Base-by-base conservation (phyloP, 2,113 vertebrate species). In the Parotia lawesii region DNA sequence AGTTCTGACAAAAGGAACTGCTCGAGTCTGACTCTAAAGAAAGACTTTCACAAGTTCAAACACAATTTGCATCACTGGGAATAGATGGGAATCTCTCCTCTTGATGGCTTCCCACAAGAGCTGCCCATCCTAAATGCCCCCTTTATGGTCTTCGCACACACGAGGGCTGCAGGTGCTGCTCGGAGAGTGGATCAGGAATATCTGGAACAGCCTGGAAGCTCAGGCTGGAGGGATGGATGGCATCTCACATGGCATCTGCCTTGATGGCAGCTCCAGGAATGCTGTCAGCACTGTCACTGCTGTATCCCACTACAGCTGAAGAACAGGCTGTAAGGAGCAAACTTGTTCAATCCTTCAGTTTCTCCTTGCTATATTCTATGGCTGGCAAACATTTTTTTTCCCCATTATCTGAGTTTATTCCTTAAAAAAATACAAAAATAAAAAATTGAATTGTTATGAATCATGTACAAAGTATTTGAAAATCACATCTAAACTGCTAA, bases 1-100 rank as follows among this genome's bases (percentile, higher is more conserved):
- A 45, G n/a, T 93, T 95, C 94, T 80, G 89, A 88, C 74, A 89
- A 89, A 80, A 87, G 35, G 64, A 93, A 19, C 25, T 90, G 57
- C 50, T 71, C 4, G 1, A 91, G 42, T 88, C 61, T 75, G 48
- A 8, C 40, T 62, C 40, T 47, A 50, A 24, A 70, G 31, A 85
- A 95, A 57, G 45, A 51, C 58, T 89, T 56, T 47, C 61, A 56
- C 4, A 61, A 93, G 50, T 66, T 79, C 48, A 75, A 64, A 64
- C 51, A 31, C 5, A 13, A 28, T 60, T 95, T 84, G 31, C 22
- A 35, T 33, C 3, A 4, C 3, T 57, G 27, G 44, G 33, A 76
- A 48, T 6, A 18, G 37, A 14, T 47, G 40, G 58, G 19, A 81
- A 42, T 74, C 5, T 64, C 38, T 74, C 20, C 16, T 66, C 42